Evolutionary conservation across 2,113 vertebrate genomes (phyloP), one percentile per base, ranked within the genome.

Genomic region (Heliornis fulica): DNA sequence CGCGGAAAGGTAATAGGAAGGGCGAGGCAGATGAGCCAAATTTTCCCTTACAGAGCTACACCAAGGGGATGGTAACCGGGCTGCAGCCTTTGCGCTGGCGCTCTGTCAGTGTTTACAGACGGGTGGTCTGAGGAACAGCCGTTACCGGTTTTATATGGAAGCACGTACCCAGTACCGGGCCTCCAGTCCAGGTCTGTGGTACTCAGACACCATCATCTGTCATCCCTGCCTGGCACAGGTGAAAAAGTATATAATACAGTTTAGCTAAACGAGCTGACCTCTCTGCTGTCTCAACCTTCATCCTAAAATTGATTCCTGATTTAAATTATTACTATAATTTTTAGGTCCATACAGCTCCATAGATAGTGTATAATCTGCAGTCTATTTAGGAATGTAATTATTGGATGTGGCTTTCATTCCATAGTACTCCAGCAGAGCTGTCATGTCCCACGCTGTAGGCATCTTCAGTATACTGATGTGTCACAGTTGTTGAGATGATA

Each of bases 1-100:
- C 29, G 23, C 21, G 9, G 56, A 8, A 4, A 59, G 57, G 34
- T 14, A 9, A 6, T 4, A 3, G 29, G 26, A 4, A 10, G 8
- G 28, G 5, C 1, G 59, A 31, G 45, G 29, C 17, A 3, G 17
- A 6, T 9, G 59, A 32, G 43, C 7, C 31, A 2, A 15, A 5
- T 15, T 5, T 9, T 28, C 16, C 40, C 21, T 41, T 23, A 1
- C 2, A 2, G 34, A 26, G 64, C 74, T 9, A 5, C 45, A 0
- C 16, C 19, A 48, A 40, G 32, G 18, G 31, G 19, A 4, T 5
- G 43, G 4, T 7, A 7, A 1, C 36, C 2, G 5, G 29, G 28
- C 22, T 5, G 43, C 32, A 18, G 54, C 17, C 40, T 7, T 23
- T 12, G 17, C 12, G 15, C 40, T 11, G 51, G 22, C 32, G 32